Base-by-base conservation (phyloP, 2,888 invertebrate genomes). In the Ctenicera cuprea region DNA sequence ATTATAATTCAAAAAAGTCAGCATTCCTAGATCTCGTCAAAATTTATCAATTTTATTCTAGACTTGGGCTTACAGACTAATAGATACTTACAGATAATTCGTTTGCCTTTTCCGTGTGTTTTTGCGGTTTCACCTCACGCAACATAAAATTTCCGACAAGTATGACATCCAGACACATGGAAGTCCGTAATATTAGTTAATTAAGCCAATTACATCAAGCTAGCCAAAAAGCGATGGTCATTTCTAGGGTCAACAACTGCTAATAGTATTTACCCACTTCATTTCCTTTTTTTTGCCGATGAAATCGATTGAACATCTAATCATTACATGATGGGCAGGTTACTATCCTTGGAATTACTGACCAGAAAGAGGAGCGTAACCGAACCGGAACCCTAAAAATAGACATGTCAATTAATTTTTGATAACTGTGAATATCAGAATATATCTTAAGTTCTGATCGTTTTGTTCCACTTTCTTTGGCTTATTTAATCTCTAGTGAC, bases 161-260 rank as follows among this genome's bases (percentile, higher is more conserved):
- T 18, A 9, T 16, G 22, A 30, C 16, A 18, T 20, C 18, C 16
- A 48, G 18, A 3, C 54, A 54, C 18, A 22, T n/a, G 54, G 20
- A 54, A 54, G n/a, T 26, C 54, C 33, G 9, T 14, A 20, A 26
- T 18, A 14, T 30, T 54, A 9, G 16, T 14, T 54, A 54, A 54
- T 54, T 54, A 30, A 26, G 26, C 14, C 54, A 54, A 54, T 54
- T 54, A 54, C 14, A 26, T 30, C 7, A 18, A 33, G 38, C 59
- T 3, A 59, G 14, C 16, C 18, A 18, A 52, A 50, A 52, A 48
- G 11, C 54, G 12, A 30, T 26, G 11, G 33, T 38, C 20, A 26
- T 48, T 18, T 37, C 4, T 38, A 20, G 59, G 59, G 59, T 59
- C 59, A 59, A 59, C 20, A 59, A 59, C 59, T 59, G 52, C n/a